Base-by-base conservation (phyloP, 1,140 invertebrate species). In the Cataglyphis hispanica region DNA sequence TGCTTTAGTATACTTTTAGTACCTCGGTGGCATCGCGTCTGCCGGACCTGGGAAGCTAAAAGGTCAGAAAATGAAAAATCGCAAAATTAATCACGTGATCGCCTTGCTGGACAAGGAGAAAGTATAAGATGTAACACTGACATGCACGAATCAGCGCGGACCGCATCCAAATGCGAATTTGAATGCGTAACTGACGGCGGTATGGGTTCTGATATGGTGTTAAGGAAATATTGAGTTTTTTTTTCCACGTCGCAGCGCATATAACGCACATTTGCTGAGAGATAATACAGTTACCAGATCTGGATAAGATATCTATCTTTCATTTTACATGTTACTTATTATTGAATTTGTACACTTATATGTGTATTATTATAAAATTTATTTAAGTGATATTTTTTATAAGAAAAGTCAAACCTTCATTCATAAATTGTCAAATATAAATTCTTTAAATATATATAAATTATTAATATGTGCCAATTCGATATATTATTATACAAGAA, bases 31-130 rank as follows among this genome's bases (percentile, higher is more conserved):
- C 93, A 95, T 95, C 92, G 94, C 91, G 92, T 95, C 95, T 94
- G 95, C 94, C 95, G 94, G 95, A 94, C 95, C 95, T 95, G 95
- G 95, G 94, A 95, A 95, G 95, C 95, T 95, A 95, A 95, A 95
- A 95, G 93, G 92, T 95, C 92, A 95, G 91, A 95, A 95, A 93
- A 93, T 93, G 87, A 94, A 94, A 94, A 94, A 93, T 95, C 95
- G 94, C 94, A 92, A 84, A 89, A 94, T 94, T 95, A 95, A 94
- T 94, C 86, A 88, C 63, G 77, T 90, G 60, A 90, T 84, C 83
- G 86, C 86, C 89, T 89, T 90, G 81, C 86, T 86, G 56, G 78
- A 88, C 72, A 90, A 89, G 80, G 86, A 56, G 85, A 93, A 93
- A 94, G 94, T 94, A 94, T 94, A 94, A 95, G 94, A 94, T 94